phyloP scores from a whole-genome alignment of 2,888 invertebrate genomes.

The Baronia brevicornis region DNA sequence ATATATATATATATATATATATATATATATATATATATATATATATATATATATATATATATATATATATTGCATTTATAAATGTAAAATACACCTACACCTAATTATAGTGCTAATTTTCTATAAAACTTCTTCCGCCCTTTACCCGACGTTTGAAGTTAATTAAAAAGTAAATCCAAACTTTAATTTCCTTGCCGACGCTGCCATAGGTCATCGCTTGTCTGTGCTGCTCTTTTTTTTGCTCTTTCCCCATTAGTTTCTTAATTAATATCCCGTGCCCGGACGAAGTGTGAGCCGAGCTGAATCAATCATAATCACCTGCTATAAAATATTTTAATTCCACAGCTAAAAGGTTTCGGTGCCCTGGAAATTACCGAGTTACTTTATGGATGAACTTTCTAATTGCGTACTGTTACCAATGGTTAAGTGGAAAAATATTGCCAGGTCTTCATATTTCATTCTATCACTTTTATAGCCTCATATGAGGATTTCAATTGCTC shows the following conservation, averaged over 20 bases:
- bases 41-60: no score
- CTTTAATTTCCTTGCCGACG: conserved; percentile 33
- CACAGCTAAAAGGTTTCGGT: conserved; percentile 23
- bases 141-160: conserved; percentile 14
- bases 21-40: no score
- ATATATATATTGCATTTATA: no score
- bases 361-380: conserved; percentile 16
- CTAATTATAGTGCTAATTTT: not conserved
- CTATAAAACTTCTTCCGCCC: conserved; percentile 6
- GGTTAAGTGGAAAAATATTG: conserved; percentile 13
- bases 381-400: conserved; percentile 13
- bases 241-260: conserved; percentile 63
- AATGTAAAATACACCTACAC: no score
- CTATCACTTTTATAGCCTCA: no score
- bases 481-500: no score
- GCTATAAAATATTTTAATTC: conserved; percentile 51
- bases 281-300: conserved; percentile 34
- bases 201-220: conserved; percentile 45
- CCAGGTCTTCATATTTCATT: no score
- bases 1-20: no score
- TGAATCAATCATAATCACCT: conserved; percentile 67
- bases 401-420: conserved; percentile 14
- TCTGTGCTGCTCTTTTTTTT: conserved; percentile 38
- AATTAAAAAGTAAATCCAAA: conserved; percentile 27
- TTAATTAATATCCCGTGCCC: conserved; percentile 63